Base-by-base conservation (phyloP, 37 sponge, comb jelly and placozoan genomes). In the Spongia lamella region DNA sequence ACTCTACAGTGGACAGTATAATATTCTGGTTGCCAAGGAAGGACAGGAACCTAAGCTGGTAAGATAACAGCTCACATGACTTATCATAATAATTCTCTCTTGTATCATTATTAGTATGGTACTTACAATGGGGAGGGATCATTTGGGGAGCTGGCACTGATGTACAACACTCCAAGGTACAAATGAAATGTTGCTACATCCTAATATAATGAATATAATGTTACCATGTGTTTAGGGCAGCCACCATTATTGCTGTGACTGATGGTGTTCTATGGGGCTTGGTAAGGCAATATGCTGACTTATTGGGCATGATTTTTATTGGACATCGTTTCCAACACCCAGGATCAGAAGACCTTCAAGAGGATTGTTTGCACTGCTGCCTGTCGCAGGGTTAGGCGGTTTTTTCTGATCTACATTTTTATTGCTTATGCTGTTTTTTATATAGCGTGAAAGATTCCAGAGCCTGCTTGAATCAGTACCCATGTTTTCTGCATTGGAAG, bases 81-180 rank as follows among this genome's bases (percentile, higher is more conserved):
- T 43, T 5, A 13, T 13, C 47, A 43, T 43, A 43, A 9, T 13
- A 5, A 43, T 43, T 43, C 47, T 9, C 5, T 43, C 9, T 13
- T 43, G 5, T 9, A 43, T 13, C 47, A 13, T 13, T 43, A 43
- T 43, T 43, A 43, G 47, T 58, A 22, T 58, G 60, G 25, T 7
- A 27, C 60, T 58, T 26, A 96, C 61, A 63, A 90, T 69, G 74
- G 75, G 37, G 63, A 85, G 54, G 97, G 93, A 13, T 83, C 87
- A 38, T 96, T 96, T 87, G 97, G 97, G 1, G 97, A 96, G 76
- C 79, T 96, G 63, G 97, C 97, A 17, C 80, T 96, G 35, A 93
- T 96, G 93, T 96, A 96, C 86, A 96, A 96, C 76, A 96, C 97
- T 17, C 97, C 97, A 61, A 73, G 94, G 92, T 91, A 21, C 3